Base-by-base conservation (phyloP, 2,797 vertebrate species). In the Megalops cyprinoides region DNA sequence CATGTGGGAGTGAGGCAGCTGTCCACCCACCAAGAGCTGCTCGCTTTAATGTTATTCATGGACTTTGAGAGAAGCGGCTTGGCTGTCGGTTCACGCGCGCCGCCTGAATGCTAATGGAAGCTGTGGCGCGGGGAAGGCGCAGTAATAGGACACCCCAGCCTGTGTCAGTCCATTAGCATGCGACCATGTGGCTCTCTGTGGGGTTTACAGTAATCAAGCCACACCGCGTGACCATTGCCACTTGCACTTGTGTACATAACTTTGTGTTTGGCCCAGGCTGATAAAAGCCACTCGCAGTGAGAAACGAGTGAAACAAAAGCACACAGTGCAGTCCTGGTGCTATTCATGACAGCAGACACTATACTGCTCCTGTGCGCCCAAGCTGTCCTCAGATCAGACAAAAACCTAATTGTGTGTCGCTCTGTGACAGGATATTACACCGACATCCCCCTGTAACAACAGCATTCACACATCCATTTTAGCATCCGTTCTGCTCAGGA, bases 41-140 rank as follows among this genome's bases (percentile, higher is more conserved):
- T 58, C 37, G 39, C 20, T 20, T 58, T 62, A 74, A 48, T 48
- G 34, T 25, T 46, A 81, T 65, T 81, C 55, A 82, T 82, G 56
- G 48, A 37, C 74, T 79, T 51, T 65, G 20, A 7, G 34, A 67
- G 77, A 76, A 65, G 60, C 10, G n/a, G 10, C n/a, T 7, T 18
- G n/a, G 18, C 76, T 78, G 76, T 73, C 69, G 55, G 60, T 34
- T n/a, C 20, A 49, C 53, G 25, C 56, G 42, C 56, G 42, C 42
- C 20, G 1, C 28, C 76, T 62, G 76, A 74, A 82, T 78, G 28
- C 76, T n/a, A 82, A 78, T 82, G 18, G 34, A 5, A 34, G 10
- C 39, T 31, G 10, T 48, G 51, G 55, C 23, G 62, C 7, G 18
- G 55, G 49, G 62, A 23, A 37, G 9, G 34, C 25, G 51, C 67